phyloP scores from a whole-genome alignment of 2,797 vertebrate genomes.

The Antrozous pallidus region DNA sequence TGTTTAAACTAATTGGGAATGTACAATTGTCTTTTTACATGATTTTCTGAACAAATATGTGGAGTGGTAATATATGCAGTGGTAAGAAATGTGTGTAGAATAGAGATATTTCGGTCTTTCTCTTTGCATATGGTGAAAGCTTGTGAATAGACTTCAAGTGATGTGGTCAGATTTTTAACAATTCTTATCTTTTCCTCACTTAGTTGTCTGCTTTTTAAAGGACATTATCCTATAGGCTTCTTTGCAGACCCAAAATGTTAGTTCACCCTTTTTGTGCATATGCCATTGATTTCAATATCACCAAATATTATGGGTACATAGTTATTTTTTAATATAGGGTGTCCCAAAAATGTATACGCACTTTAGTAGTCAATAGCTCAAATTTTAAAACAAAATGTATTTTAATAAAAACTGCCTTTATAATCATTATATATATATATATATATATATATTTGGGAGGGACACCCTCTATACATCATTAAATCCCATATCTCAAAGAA shows the following conservation, averaged over 20 bases:
- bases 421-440: neutral
- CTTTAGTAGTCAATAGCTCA: neutral
- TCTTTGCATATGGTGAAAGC: neutral
- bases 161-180: neutral
- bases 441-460: neutral
- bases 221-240: neutral
- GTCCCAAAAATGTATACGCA: neutral
- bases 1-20: neutral
- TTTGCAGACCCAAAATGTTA: neutral
- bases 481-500: constrained; percentile 25
- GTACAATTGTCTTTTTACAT: neutral
- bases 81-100: neutral
- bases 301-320: neutral
- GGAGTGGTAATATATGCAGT: neutral
- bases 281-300: neutral
- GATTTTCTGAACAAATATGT: neutral
- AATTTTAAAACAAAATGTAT: neutral
- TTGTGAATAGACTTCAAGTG: neutral
- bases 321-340: neutral
- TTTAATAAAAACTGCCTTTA: neutral
- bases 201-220: constrained; percentile 5
- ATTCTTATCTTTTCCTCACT: neutral
- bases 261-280: neutral
- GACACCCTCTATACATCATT: neutral
- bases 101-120: constrained; percentile 25